Evolutionary conservation across 1,140 invertebrate genomes (phyloP).

Genomic region (Tenebrio molitor): DNA sequence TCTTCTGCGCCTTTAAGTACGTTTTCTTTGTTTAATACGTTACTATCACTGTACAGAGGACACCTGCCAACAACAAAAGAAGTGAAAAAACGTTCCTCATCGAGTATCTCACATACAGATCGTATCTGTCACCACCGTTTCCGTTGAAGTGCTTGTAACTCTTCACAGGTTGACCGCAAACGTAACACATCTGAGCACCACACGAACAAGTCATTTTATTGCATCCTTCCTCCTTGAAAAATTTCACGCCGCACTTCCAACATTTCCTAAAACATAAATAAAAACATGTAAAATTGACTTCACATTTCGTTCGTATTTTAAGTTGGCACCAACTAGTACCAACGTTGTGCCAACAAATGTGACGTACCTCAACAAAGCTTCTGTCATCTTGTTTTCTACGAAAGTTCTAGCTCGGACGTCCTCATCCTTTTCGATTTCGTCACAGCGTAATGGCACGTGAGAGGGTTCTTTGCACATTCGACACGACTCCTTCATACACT

Average conservation of each 20-base stretch:
- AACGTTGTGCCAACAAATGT: too few relatives aligned
- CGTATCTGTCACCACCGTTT: conserved; percentile 58
- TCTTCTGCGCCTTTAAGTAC: conserved; percentile 51
- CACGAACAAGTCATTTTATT: conserved; percentile 81
- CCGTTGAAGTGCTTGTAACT: conserved; percentile 75
- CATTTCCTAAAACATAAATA: conserved; percentile 68
- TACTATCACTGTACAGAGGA: conserved; percentile 58
- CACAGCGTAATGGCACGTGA: conserved; percentile 76
- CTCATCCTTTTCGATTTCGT: conserved; percentile 74
- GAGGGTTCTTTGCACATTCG: conserved; percentile 74
- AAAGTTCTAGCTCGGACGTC: conserved; percentile 71
- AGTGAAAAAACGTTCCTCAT: conserved; percentile 4
- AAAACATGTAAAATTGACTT: conserved; percentile 7
- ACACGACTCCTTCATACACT: conserved; percentile 77
- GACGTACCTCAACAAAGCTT: conserved; percentile 72
- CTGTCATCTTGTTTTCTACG: conserved; percentile 78
- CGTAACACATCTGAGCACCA: conserved; percentile 79
- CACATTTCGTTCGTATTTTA: not conserved
- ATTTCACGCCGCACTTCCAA: conserved; percentile 72
- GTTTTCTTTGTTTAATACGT: conserved; percentile 54
- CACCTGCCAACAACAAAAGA: conserved; percentile 54
- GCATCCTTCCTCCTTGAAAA: conserved; percentile 77
- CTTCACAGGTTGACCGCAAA: conserved; percentile 72
- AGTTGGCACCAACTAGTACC: conserved; percentile 6
- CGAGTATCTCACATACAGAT: conserved; percentile 17